Percentiles rank a stretch among this genome's conserved stretches.
Evolutionary conservation across 2,797 vertebrate genomes (phyloP).

Genomic region (Pipistrellus pygmaeus): DNA sequence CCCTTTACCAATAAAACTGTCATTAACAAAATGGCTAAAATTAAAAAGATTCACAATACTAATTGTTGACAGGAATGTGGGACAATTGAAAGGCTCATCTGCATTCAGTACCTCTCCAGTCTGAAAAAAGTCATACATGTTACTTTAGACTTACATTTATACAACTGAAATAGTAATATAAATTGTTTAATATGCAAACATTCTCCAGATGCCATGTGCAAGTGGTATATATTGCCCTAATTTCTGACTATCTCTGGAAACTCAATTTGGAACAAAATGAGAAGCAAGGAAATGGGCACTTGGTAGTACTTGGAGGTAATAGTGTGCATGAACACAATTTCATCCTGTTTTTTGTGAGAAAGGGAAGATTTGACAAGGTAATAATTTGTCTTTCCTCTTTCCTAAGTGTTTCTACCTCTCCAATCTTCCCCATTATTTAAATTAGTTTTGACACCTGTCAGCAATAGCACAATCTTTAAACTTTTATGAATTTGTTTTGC

Average conservation of each 20-base stretch:
- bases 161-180: background rate
- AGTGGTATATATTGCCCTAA: background rate
- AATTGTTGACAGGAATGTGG: background rate
- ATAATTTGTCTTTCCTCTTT: conserved; percentile 20
- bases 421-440: background rate
- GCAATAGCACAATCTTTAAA: background rate
- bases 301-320: background rate
- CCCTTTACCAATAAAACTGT: background rate
- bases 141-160: background rate
- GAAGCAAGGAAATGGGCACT: background rate
- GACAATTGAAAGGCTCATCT: background rate
- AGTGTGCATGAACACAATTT: background rate
- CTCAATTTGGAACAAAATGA: background rate
- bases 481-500: background rate
- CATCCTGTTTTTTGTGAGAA: background rate
- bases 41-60: background rate
- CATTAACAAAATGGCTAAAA: background rate
- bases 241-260: conserved; percentile 44
- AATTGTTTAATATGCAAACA: conserved; percentile 13
- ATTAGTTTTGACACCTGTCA: background rate
- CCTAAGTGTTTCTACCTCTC: background rate
- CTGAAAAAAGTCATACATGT: background rate
- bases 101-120: background rate
- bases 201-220: background rate
- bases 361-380: background rate